Conservation (phyloP, 2,888 invertebrate species). For the Agrilus cyanescens region DNA sequence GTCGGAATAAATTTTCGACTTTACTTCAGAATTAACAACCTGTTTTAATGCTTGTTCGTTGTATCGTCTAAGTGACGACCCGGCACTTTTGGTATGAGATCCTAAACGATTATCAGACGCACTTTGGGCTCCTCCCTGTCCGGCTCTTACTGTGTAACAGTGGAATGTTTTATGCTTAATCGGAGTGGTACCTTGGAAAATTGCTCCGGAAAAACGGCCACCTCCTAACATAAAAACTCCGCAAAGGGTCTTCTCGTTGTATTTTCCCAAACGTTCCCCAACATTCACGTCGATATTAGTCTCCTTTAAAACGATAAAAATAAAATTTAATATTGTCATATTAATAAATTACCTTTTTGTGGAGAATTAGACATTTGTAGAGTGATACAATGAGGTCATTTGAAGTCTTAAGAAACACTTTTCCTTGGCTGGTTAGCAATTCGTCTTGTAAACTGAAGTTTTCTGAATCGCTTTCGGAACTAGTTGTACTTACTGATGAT, state of each 20-base stretch:
- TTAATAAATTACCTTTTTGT: constrained; percentile 47
- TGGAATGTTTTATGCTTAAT: constrained; percentile 72
- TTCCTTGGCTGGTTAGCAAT: constrained; percentile 43
- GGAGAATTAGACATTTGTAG: constrained; percentile 59
- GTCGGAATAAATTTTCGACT: background rate
- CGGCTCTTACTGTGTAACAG: constrained; percentile 71
- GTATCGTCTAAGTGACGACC: constrained; percentile 66
- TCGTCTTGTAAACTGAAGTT: constrained; percentile 24
- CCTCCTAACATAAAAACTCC: constrained; percentile 73
- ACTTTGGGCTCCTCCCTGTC: constrained; percentile 69
- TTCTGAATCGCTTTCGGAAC: constrained; percentile 43
- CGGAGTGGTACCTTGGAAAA: constrained; percentile 45
- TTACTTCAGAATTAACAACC: constrained; percentile 29
- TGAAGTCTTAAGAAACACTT: constrained; percentile 60
- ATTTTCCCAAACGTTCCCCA: constrained; percentile 5
- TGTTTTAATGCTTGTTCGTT: constrained; percentile 65
- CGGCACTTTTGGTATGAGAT: constrained; percentile 64
- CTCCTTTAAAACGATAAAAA: background rate
- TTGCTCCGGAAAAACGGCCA: constrained; percentile 68
- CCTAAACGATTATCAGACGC: constrained; percentile 50
- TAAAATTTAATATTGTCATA: constrained; percentile 1
- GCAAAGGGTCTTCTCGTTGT: constrained; percentile 38
- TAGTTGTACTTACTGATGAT: constrained; percentile 45
- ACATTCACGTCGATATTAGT: constrained; percentile 2
- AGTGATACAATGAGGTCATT: constrained; percentile 59